Conservation (phyloP, 1,140 invertebrate genomes). For the Aphidius gifuensis region DNA sequence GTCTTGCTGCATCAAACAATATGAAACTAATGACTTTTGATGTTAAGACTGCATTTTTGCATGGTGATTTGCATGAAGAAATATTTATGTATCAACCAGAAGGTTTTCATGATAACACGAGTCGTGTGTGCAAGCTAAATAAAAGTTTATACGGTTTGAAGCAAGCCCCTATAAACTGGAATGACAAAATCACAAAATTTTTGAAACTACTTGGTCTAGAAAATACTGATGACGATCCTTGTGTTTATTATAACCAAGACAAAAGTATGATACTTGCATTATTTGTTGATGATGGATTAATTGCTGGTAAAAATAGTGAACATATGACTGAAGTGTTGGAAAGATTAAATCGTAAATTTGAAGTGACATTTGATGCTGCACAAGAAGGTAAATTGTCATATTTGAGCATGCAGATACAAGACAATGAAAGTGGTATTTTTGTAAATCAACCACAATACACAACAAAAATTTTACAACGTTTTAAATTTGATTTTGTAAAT, state of each 20-base stretch:
- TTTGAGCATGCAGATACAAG: slow-evolving; percentile 18
- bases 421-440: slow-evolving; percentile 16
- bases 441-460: slow-evolving; percentile 21
- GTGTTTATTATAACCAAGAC: slow-evolving; percentile 25
- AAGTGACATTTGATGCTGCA: slow-evolving; percentile 19
- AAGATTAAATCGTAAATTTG: slow-evolving; percentile 22
- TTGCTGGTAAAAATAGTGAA: slow-evolving; percentile 3
- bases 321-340: slow-evolving; percentile 13
- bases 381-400: slow-evolving; percentile 16
- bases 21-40: too few relatives aligned
- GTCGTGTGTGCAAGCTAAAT: too few relatives aligned
- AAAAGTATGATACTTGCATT: slow-evolving; percentile 4
- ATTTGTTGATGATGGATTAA: slow-evolving; percentile 21
- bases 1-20: too few relatives aligned
- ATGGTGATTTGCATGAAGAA: too few relatives aligned
- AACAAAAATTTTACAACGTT: slow-evolving; percentile 26
- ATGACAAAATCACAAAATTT: slow-evolving; percentile 21
- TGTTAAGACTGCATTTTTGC: too few relatives aligned
- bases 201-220: slow-evolving; percentile 15
- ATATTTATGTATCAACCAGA: too few relatives aligned
- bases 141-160: slow-evolving; percentile 27
- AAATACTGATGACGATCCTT: slow-evolving; percentile 25
- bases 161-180: slow-evolving; percentile 24
- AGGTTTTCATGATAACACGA: too few relatives aligned
- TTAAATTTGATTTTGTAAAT: slow-evolving; percentile 27